Percentiles rank a stretch among this genome's conserved stretches.
Evolutionary conservation across 2,888 invertebrate species (phyloP).

Genomic region (Sepioteuthis lessoniana): DNA sequence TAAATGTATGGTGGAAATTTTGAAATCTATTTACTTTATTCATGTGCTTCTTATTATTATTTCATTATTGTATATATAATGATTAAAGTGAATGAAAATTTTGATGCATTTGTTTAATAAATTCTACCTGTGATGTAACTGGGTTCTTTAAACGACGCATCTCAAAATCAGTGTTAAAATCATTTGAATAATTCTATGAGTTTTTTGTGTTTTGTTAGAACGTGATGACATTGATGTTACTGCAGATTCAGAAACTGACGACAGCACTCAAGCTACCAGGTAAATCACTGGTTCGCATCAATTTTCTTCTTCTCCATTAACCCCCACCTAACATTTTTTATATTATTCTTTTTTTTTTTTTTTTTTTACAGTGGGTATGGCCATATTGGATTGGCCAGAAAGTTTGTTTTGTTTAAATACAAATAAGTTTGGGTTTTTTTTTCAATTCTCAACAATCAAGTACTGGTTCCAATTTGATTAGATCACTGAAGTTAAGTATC

Average conservation of each 20-base stretch:
- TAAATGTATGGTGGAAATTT: too few relatives aligned
- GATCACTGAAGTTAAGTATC: too few relatives aligned
- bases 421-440: neutral
- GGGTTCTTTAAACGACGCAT: neutral
- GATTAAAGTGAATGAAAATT: too few relatives aligned
- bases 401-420: neutral
- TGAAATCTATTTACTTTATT: too few relatives aligned
- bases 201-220: conserved; percentile 14
- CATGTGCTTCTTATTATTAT: too few relatives aligned
- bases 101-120: too few relatives aligned
- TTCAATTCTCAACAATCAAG: too few relatives aligned
- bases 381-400: neutral
- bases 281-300: conserved; percentile 25
- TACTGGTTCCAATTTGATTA: too few relatives aligned
- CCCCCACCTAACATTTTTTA: neutral
- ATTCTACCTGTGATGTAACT: too few relatives aligned
- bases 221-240: conserved; percentile 6
- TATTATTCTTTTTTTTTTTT: too few relatives aligned
- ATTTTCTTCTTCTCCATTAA: neutral
- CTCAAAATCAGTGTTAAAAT: neutral
- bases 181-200: neutral
- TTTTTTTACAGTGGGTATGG: neutral
- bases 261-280: conserved; percentile 42
- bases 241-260: conserved; percentile 40
- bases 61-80: neutral